Evolutionary conservation across 1,140 invertebrate genomes (phyloP), one percentile per base, ranked within the genome.

Genomic region (Antheraea pernyi): DNA sequence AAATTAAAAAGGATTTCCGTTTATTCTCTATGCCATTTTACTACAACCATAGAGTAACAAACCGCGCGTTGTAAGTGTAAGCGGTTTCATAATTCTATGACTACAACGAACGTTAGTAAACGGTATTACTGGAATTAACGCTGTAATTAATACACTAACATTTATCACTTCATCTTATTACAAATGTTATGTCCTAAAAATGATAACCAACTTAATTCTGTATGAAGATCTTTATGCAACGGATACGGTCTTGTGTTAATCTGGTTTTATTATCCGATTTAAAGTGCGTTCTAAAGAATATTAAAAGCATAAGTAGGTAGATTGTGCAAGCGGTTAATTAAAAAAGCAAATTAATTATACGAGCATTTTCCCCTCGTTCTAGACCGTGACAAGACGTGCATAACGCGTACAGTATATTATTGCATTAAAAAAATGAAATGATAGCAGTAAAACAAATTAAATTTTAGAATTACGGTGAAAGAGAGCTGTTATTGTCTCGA

Each of bases 331-430:
- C 68, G 62, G 60, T 60, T 72, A 71, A 72, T 74, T 77, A 73
- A 71, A 30, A 77, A 72, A 75, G 71, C 69, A 63, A 76, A 78
- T 80, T 78, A 83, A 77, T 79, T 77, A 75, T 68, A 78, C 76
- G 59, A 59, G 71, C 77, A 81, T 77, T 81, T 81, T 73, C 73
- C 70, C 73, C 66, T 76, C 70, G 78, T 78, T 75, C 58, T 75
- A 70, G 72, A 80, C 74, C 79, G 77, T 81, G 70, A 81, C 74
- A 74, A 72, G 76, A 80, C 77, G 77, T 77, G 75, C 69, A 61
- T 69, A 30, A 10, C 19, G 60, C 30, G 30, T 61, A 61, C 16
- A 30, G 30, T 61, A 6, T 13, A 30, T 61, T 30, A 19, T 16
- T n/a, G 60, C 60, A 30, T n/a, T 65, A 18, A 46, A 42, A 18